Percentiles rank a stretch among this genome's conserved stretches.
Conservation (phyloP, 2,888 invertebrate genomes). For the Drosophila cracens region DNA sequence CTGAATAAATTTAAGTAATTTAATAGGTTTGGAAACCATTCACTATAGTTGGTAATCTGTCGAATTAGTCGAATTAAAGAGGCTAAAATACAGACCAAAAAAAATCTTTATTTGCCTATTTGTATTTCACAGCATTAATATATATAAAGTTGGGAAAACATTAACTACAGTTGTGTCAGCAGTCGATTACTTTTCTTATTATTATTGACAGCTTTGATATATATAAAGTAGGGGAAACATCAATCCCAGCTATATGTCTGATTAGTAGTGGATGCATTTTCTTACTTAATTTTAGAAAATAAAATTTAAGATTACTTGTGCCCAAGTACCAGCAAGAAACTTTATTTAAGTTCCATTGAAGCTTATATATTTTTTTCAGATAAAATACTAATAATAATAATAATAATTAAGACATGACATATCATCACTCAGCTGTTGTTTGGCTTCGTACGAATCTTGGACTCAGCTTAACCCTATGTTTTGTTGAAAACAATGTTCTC, state of each 20-base stretch:
- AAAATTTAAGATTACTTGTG: not conserved
- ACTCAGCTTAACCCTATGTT: slow-evolving; percentile 39
- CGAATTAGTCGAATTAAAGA: not conserved
- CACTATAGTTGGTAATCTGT: not conserved
- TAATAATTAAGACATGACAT: slow-evolving; percentile 9
- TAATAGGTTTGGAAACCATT: not conserved
- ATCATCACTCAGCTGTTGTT: slow-evolving; percentile 2
- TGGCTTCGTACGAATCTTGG: not conserved
- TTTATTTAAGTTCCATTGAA: not conserved
- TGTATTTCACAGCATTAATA: not conserved
- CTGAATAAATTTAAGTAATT: not conserved
- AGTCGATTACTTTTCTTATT: not conserved
- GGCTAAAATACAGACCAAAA: not conserved
- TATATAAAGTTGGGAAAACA: not conserved
- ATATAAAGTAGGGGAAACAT: not conserved
- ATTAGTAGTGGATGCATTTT: not conserved
- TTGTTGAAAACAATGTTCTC: not conserved
- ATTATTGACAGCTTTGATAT: not conserved
- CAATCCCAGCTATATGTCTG: not conserved
- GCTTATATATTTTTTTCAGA: not conserved
- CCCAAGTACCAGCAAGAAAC: not conserved
- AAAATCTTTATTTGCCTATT: not conserved
- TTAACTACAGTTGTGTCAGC: not conserved
- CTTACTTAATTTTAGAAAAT: not conserved
- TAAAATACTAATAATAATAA: not conserved